These are phyloP conservation scores for Trachelus tabidus DNA, from an alignment of 2,888 invertebrate species.

Conservation along the genomic window DNA sequence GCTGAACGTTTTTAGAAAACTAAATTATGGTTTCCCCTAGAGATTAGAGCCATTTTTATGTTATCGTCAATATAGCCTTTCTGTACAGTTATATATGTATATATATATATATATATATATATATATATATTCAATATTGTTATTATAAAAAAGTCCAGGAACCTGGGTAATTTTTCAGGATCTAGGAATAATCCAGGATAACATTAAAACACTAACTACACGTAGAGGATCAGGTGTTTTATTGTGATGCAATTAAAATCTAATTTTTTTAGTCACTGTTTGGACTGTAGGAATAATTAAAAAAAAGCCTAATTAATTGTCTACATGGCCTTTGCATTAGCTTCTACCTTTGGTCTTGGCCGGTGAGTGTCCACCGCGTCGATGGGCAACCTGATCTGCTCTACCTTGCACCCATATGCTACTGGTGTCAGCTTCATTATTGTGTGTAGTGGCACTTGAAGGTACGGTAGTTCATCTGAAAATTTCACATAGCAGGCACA, in stretches of 20 bases:
- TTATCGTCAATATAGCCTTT: too few species aligned
- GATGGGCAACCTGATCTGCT: slow-evolving; percentile 90
- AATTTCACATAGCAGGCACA: slow-evolving; percentile 27
- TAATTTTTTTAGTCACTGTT: slow-evolving; percentile 3
- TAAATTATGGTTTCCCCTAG: too few species aligned
- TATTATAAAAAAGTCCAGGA: slow-evolving; percentile 3
- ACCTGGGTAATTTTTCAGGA: not conserved
- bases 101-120: too few species aligned
- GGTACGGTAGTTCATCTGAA: slow-evolving; percentile 88
- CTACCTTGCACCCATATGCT: slow-evolving; percentile 97
- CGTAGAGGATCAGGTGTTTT: slow-evolving; percentile 34
- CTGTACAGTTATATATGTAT: too few species aligned
- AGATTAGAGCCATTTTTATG: too few species aligned
- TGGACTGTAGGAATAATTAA: not conserved
- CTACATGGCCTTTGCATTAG: slow-evolving; percentile 35
- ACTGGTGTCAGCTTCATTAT: slow-evolving; percentile 97
- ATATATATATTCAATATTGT: too few species aligned
- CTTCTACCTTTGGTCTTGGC: slow-evolving; percentile 83
- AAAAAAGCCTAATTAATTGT: slow-evolving; percentile 9
- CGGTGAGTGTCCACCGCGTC: slow-evolving; percentile 97
- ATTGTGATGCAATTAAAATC: slow-evolving; percentile 38
- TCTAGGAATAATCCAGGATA: not conserved
- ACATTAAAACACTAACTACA: slow-evolving; percentile 45
- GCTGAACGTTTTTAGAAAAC: too few species aligned
- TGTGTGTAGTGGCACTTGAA: slow-evolving; percentile 92